Evolutionary conservation across 2,888 invertebrate species (phyloP), one percentile per base, ranked within the genome.

Genomic region (Chrysolina americana): DNA sequence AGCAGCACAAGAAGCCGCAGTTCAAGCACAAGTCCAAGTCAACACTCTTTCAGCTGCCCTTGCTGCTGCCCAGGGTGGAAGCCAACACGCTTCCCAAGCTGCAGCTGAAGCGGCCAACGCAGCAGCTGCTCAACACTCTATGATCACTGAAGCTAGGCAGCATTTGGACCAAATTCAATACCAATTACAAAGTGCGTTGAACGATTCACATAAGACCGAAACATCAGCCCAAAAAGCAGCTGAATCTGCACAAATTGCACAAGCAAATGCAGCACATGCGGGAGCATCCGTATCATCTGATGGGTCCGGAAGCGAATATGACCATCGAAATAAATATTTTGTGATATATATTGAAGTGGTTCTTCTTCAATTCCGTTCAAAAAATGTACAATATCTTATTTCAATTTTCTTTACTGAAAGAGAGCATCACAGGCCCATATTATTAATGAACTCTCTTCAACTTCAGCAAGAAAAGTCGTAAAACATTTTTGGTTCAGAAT

Each of bases 11-110:
- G 91, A 92, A 80, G 90, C 93, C 0, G 92, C 93, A 0, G 91
- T 93, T 83, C 93, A 94, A 85, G 93, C 94, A 47, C 91, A 92
- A 89, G 92, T 92, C 83, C 84, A 84, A 76, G 74, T 93, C 78
- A 92, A 93, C 0, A 93, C 93, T 0, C 82, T 94, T 65, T 93
- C 93, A 84, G 93, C 93, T 50, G 94, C 94, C 0, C 92, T 94
- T 1, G 80, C 83, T 23, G 79, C 84, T 15, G 79, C 83, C 15
- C 84, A 85, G 71, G 76, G 66, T 5, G 81, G 79, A n/a, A 79
- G 78, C n/a, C 81, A 81, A 56, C 66, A 79, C 23, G 76, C 82
- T 10, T 47, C 72, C 10, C 79, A 79, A 69, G 77, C 81, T 0
- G 81, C 81, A 10, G 69, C 76, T 17, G 80, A 79, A 74, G 77